Conservation (phyloP, 2,797 vertebrate genomes). For the Cetoscarus ocellatus region DNA sequence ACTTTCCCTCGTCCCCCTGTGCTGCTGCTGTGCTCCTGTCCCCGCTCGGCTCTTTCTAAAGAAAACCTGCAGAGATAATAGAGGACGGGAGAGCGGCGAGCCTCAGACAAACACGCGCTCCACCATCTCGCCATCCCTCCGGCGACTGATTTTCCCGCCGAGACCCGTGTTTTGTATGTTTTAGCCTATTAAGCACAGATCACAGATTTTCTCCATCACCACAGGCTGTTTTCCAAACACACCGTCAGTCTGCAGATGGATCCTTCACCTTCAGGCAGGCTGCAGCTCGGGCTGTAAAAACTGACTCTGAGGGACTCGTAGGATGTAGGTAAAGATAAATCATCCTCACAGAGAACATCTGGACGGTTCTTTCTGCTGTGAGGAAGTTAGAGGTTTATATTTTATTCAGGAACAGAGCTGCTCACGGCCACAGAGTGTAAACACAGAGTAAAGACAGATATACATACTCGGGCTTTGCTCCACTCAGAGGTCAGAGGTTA, state of each 20-base stretch:
- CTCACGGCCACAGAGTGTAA: neutral
- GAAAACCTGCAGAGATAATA: conserved; percentile 30
- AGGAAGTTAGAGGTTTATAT: neutral
- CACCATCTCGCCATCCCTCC: conserved; percentile 1
- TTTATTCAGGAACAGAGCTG: neutral
- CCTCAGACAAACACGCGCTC: conserved; percentile 12
- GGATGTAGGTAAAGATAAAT: neutral
- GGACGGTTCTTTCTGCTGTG: neutral
- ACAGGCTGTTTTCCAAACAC: conserved; percentile 3
- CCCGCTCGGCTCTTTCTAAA: conserved; percentile 7
- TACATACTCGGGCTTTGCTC: no score
- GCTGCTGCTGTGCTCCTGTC: conserved; percentile 4
- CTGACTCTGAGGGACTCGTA: neutral
- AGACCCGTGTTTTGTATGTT: conserved; percentile 14
- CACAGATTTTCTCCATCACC: conserved; percentile 15
- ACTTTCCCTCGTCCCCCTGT: conserved; percentile 6
- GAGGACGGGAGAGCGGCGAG: conserved; percentile 17
- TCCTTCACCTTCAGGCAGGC: conserved; percentile 1
- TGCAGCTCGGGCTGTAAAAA: neutral
- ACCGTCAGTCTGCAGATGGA: neutral
- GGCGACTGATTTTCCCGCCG: conserved; percentile 4
- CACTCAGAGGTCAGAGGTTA: no score
- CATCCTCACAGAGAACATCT: neutral
- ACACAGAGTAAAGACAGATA: neutral
- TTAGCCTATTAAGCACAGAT: conserved; percentile 19